Base-by-base conservation (phyloP, 2,888 invertebrate genomes). In the Scaeva pyrastri region DNA sequence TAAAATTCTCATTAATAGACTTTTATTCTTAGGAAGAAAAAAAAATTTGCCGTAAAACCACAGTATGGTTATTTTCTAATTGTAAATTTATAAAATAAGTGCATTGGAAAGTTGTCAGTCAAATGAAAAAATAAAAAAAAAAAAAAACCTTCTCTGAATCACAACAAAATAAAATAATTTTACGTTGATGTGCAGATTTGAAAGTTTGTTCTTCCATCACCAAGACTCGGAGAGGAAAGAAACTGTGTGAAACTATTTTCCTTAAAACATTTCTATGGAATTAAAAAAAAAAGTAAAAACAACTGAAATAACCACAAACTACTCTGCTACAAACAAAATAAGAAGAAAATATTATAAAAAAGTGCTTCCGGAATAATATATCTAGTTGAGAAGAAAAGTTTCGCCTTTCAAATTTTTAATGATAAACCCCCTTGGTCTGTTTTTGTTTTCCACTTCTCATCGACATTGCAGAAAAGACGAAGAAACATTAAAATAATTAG, bases 401-500 rank as follows among this genome's bases (percentile, higher is more conserved):
- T 41, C 23, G 55, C 31, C 41, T 55, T 26, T 43, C 74, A 52
- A 55, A 52, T 52, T 52, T 64, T 52, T 55, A 43, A 62, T 43
- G 43, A 52, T 43, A 55, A 50, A 68, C n/a, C n/a, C 48, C 39
- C 16, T 39, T 7, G 50, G 16, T 58, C 21, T 21, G 21, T 21
- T 8, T 14, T n/a, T 41, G 8, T 39, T 39, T 8, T 5, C 16
- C 10, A 10, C 14, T 62, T 2, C 4, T 23, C 14, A 26, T 1
- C 48, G 31, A 48, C 68, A 50, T 50, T 26, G 5, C 39, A 31
- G 36, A 21, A 43, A 71, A 26, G 39, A 62, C 39, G 68, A 56
- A 56, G 31, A 11, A 62, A 70, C 83, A 86, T 86, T 82, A 86
- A 82, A 82, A 82, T 82, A 82, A 86, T 86, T 82, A 52, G 64